Conservation (phyloP, 2,797 vertebrate species). For the Numenius phaeopus region DNA sequence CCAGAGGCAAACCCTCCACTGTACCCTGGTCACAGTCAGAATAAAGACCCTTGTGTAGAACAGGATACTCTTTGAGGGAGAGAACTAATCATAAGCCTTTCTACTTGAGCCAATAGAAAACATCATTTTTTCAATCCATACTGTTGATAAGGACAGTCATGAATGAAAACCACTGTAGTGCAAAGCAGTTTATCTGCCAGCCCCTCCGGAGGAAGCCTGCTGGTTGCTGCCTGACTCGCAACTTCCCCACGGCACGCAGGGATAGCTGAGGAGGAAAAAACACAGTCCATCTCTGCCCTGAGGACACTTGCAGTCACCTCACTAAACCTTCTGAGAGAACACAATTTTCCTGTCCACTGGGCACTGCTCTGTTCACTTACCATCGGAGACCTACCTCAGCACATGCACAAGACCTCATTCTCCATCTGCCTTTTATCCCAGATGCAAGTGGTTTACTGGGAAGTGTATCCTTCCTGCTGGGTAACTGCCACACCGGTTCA, state of each 20-base stretch:
- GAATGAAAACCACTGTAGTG: neutral
- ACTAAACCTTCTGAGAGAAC: neutral
- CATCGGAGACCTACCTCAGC: neutral
- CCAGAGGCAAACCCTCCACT: neutral
- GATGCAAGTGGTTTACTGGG: neutral
- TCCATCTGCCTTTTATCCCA: neutral
- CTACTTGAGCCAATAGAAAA: neutral
- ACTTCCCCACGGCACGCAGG: neutral
- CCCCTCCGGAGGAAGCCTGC: neutral
- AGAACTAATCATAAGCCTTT: neutral
- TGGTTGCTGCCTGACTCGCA: neutral
- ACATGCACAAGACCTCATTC: neutral
- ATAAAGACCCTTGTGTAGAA: neutral
- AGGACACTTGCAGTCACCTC: neutral
- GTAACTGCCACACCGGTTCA: neutral
- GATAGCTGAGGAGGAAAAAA: constrained; percentile 9
- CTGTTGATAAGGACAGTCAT: neutral
- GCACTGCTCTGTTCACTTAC: neutral
- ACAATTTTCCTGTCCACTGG: neutral
- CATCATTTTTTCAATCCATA: neutral
- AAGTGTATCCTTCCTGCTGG: constrained; percentile 24
- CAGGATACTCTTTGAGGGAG: neutral
- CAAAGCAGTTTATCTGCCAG: neutral
- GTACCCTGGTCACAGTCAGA: neutral
- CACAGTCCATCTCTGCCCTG: neutral